These are phyloP conservation scores for Lucilia sericata DNA, from an alignment of 1,140 invertebrate genomes.

Conservation along the genomic window DNA sequence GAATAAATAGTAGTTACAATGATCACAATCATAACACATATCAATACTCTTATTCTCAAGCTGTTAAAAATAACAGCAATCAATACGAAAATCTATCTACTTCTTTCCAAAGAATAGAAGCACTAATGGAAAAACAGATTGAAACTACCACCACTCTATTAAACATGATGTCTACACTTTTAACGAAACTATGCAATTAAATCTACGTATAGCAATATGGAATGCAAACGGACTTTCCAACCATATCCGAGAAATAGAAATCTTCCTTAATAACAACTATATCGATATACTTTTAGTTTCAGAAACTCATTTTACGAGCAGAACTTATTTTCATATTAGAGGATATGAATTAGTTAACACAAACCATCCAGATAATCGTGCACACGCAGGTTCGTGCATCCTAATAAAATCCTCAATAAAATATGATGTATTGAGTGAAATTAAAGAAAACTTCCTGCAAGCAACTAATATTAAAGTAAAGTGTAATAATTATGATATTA, in stretches of 20 bases:
- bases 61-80: neutral
- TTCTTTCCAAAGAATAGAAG: neutral
- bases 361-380: conserved; percentile 46
- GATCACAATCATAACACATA: conserved; percentile 8
- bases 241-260: conserved; percentile 38
- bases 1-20: conserved; percentile 30
- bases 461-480: conserved; percentile 46
- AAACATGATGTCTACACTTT: neutral
- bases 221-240: conserved; percentile 18
- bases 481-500: conserved; percentile 36
- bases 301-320: conserved; percentile 47
- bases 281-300: conserved; percentile 47
- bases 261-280: conserved; percentile 37
- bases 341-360: conserved; percentile 37
- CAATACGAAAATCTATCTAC: neutral
- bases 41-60: conserved; percentile 37
- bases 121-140: neutral
- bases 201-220: conserved; percentile 22
- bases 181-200: conserved; percentile 22
- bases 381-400: conserved; percentile 48
- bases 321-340: conserved; percentile 46
- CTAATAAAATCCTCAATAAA: conserved; percentile 46
- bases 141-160: neutral
- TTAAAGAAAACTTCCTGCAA: conserved; percentile 44
- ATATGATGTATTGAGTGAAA: conserved; percentile 41